Evolutionary conservation across 2,113 vertebrate species (phyloP).

Genomic region (Platysteira castanea): DNA sequence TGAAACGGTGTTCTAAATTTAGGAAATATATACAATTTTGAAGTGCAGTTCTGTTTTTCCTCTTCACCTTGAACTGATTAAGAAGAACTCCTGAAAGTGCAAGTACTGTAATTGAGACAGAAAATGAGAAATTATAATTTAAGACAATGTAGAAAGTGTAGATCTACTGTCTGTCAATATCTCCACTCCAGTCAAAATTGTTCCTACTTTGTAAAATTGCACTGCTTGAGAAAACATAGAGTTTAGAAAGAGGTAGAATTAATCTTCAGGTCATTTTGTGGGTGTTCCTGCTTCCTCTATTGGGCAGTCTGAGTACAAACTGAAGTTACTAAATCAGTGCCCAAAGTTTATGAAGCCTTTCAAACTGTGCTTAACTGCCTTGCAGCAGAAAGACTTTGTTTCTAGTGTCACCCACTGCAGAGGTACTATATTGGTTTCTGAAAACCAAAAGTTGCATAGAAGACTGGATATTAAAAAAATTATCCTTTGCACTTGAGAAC

Average conservation of each 20-base stretch:
- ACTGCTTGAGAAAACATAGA: background rate
- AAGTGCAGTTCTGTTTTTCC: background rate
- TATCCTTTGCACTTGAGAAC: background rate
- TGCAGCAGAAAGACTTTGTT: background rate
- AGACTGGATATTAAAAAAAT: background rate
- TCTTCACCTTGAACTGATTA: background rate
- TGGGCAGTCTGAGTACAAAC: background rate
- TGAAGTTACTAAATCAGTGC: background rate
- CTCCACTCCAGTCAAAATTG: background rate
- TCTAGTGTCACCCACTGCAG: background rate
- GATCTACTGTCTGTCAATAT: background rate
- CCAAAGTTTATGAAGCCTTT: constrained; percentile 1
- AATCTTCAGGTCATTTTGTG: background rate
- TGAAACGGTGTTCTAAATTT: background rate
- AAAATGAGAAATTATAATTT: background rate
- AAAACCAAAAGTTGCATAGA: background rate
- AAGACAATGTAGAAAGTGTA: background rate
- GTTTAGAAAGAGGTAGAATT: background rate
- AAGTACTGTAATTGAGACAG: background rate
- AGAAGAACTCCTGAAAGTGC: background rate
- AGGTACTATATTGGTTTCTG: background rate
- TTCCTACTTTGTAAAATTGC: background rate
- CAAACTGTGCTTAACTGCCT: background rate
- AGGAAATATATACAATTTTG: background rate
- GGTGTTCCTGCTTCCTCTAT: background rate